Base-by-base conservation (phyloP, 2,888 invertebrate species). In the Leptopilina myrica region DNA sequence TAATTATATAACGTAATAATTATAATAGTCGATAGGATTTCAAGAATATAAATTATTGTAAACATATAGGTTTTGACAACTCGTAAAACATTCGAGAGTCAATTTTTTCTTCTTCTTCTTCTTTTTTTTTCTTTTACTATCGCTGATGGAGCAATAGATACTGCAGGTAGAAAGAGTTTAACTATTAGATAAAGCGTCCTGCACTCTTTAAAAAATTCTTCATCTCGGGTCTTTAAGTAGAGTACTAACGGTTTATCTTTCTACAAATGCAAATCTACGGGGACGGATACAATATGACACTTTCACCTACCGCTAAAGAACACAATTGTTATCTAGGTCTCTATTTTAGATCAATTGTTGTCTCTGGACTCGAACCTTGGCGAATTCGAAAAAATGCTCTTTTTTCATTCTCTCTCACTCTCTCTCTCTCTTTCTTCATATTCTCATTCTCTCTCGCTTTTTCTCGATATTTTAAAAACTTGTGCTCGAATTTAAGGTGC, bases 271-370 rank as follows among this genome's bases (percentile, higher is more conserved):
- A 88, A 88, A 90, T 89, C 89, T 91, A 90, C 85, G 88, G 90
- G 91, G 91, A 91, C 91, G 91, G 91, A 91, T 91, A 89, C 88
- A 89, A 89, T 88, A 88, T 88, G 89, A 90, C 88, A 87, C 89
- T 87, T 86, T 85, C 85, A 86, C 86, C 84, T 85, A 83, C 84
- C 81, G 80, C 81, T 78, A 84, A 49, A 82, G 84, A 85, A 85
- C 82, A 80, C 83, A 82, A 80, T 83, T 33, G 33, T 83, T 83
- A 76, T 76, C 82, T 82, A 84, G 77, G 75, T 80, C 78, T 81
- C 82, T 84, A 82, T 49, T 49, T 62, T 64, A 82, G 80, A 85
- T 82, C 80, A 80, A 84, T 82, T 85, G 82, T 81, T 85, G 82
- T 81, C 82, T 59, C 64, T 40, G 43, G 69, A 49, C 53, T 53